A percentile compares a stretch with the other conserved stretches of the same genome.
Evolutionary conservation across 2,113 vertebrate species (phyloP).

Genomic region (Leiothrix lutea): DNA sequence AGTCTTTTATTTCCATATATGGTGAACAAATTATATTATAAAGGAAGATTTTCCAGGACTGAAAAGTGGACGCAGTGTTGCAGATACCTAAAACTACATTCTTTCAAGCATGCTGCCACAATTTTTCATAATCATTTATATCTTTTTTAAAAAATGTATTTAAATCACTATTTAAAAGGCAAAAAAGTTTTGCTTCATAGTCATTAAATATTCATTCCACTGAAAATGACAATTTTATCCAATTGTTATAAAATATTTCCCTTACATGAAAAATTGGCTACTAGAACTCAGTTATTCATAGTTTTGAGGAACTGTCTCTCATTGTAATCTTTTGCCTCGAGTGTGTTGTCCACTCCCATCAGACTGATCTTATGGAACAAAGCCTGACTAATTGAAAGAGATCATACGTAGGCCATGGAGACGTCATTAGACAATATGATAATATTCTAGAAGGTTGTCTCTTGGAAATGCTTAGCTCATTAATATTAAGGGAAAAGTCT

Average conservation of each 20-base stretch:
- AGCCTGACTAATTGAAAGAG: background rate
- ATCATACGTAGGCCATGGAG: background rate
- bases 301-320: slow-evolving; percentile 27
- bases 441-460: background rate
- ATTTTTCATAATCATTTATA: background rate
- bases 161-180: background rate
- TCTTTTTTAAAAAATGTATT: background rate
- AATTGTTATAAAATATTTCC: slow-evolving; percentile 36
- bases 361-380: background rate
- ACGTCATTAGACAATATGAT: background rate
- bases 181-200: background rate
- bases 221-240: background rate
- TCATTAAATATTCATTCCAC: slow-evolving; percentile 7
- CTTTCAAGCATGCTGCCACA: background rate
- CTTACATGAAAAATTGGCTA: slow-evolving; percentile 35
- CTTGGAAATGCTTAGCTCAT: slow-evolving; percentile 36
- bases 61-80: background rate
- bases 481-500: slow-evolving; percentile 9
- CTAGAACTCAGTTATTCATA: background rate
- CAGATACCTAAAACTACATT: background rate
- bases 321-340: too few species aligned
- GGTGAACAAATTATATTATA: background rate
- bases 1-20: background rate
- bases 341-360: background rate
- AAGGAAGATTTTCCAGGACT: background rate